These are phyloP conservation scores for Bellardia bayeri DNA, from an alignment of 2,888 invertebrate genomes.

Conservation along the genomic window DNA sequence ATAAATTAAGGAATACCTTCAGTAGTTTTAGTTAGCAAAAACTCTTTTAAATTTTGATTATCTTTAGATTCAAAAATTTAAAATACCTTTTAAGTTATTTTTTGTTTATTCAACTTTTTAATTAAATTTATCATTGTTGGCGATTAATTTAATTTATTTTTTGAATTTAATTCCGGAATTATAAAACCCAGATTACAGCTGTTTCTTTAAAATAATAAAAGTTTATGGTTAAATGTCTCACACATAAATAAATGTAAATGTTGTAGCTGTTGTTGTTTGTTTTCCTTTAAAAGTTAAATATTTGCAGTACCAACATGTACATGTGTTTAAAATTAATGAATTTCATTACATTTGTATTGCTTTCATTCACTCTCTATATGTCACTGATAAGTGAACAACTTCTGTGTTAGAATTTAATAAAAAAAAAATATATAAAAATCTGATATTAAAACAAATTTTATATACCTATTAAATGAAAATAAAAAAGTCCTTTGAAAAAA, in stretches of 20 bases:
- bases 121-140: background rate
- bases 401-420: background rate
- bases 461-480: too few relatives aligned
- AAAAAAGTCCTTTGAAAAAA: slow-evolving; percentile 13
- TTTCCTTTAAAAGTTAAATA: background rate
- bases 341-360: background rate
- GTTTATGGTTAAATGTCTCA: background rate
- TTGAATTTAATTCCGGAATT: slow-evolving; percentile 7
- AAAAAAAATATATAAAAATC: background rate
- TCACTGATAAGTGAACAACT: slow-evolving; percentile 16
- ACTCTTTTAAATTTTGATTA: too few relatives aligned
- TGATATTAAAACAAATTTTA: background rate
- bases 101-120: background rate
- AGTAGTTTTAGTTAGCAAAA: too few relatives aligned
- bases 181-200: background rate
- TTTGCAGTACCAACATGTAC: slow-evolving; percentile 23
- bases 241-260: background rate
- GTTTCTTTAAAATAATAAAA: slow-evolving; percentile 24
- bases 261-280: background rate
- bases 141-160: background rate
- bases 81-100: too few relatives aligned
- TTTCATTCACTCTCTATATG: background rate
- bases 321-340: slow-evolving; percentile 41
- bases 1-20: too few relatives aligned
- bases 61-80: too few relatives aligned